A percentile compares a stretch with the other conserved stretches of the same genome.
phyloP scores from a whole-genome alignment of 2,113 vertebrate genomes.

The Cinclus mexicanus region DNA sequence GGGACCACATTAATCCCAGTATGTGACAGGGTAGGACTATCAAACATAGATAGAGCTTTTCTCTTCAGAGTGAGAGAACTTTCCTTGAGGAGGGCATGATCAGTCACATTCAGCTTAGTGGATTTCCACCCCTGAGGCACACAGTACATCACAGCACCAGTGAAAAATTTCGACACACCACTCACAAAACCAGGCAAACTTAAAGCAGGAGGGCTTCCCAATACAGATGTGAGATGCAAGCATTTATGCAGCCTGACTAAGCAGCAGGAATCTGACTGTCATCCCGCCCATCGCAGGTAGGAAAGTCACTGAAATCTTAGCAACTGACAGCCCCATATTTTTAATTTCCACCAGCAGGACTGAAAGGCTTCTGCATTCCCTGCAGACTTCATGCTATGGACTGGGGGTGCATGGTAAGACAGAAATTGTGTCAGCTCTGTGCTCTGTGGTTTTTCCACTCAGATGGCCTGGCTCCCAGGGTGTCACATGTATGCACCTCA shows the following conservation, averaged over 20 bases:
- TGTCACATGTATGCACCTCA: fast-evolving
- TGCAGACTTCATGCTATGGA: not conserved
- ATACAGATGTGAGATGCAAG: not conserved
- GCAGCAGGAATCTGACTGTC: not conserved
- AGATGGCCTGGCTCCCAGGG: not conserved
- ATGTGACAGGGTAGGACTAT: not conserved
- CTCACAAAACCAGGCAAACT: not conserved
- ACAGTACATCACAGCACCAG: not conserved
- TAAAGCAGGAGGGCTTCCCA: not conserved
- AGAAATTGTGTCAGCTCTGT: not conserved
- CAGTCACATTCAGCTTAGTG: not conserved
- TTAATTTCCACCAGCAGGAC: not conserved
- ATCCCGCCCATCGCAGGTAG: not conserved
- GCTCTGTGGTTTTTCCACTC: not conserved
- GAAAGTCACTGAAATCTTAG: not conserved
- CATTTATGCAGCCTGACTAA: not conserved
- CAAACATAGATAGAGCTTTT: not conserved
- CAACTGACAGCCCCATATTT: not conserved
- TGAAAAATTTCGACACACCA: not conserved
- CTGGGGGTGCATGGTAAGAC: not conserved
- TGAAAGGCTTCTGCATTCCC: not conserved
- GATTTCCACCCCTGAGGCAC: not conserved
- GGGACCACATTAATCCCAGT: not conserved
- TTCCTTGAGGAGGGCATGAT: not conserved
- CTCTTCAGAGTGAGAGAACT: not conserved